phyloP scores from a whole-genome alignment of 1,140 invertebrate genomes.

The Helicoverpa armigera region DNA sequence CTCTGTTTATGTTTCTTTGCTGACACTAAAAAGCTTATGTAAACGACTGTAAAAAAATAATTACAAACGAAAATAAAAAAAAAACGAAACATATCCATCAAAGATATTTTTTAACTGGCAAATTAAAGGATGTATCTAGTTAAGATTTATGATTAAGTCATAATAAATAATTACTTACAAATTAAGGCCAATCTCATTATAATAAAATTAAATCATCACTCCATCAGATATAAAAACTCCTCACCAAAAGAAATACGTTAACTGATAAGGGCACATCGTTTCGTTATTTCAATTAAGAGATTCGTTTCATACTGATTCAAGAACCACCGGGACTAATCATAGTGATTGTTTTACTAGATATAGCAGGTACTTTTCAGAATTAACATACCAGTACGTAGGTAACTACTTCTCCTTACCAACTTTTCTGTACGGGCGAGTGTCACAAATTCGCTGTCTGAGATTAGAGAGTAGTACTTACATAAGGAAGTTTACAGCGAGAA shows the following conservation, averaged over 20 bases:
- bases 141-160: no score
- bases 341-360: no score
- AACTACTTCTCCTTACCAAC: no score
- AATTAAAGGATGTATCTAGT: no score
- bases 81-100: not conserved
- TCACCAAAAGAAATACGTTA: not conserved
- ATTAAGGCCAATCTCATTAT: conserved; percentile 14
- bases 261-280: not conserved
- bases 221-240: not conserved
- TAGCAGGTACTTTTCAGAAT: no score
- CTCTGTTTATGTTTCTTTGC: conserved; percentile 11
- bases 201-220: conserved; percentile 1
- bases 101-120: no score
- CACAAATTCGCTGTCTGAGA: no score
- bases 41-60: not conserved
- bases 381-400: no score
- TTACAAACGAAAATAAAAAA: not conserved
- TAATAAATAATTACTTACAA: conserved; percentile 4
- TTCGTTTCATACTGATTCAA: not conserved
- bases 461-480: no score
- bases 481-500: no score
- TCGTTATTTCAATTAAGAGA: conserved; percentile 11
- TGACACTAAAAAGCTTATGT: conserved; percentile 20
- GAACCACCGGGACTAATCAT: not conserved
- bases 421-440: no score